These are phyloP conservation scores for Parapristionchus giblindavisi DNA, from an alignment of 2,888 invertebrate genomes.

Conservation along the genomic window DNA sequence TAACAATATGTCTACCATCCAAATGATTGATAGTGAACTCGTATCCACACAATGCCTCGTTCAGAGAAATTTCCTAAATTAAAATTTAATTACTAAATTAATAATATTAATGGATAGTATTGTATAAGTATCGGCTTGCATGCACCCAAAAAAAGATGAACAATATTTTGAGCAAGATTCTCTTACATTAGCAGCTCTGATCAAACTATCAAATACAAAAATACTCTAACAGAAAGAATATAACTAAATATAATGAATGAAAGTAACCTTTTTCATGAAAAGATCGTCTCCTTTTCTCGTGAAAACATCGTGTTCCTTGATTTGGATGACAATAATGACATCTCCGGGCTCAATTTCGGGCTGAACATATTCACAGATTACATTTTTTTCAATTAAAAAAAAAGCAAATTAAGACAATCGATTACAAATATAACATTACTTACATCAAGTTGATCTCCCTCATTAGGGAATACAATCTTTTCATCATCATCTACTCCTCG, in stretches of 20 bases:
- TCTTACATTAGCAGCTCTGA: too few species aligned
- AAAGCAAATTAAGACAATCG: not conserved
- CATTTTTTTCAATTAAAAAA: not conserved
- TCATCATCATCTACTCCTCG: slow-evolving; percentile 88
- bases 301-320: slow-evolving; percentile 83
- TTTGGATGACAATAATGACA: slow-evolving; percentile 85
- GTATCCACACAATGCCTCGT: slow-evolving; percentile 91
- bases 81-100: not conserved
- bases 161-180: too few species aligned
- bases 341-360: slow-evolving; percentile 87
- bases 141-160: too few species aligned
- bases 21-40: slow-evolving; percentile 85
- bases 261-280: slow-evolving; percentile 72
- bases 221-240: not conserved
- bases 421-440: slow-evolving; percentile 33
- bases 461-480: slow-evolving; percentile 85
- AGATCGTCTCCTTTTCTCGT: slow-evolving; percentile 80
- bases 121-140: too few species aligned
- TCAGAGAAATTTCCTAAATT: slow-evolving; percentile 76
- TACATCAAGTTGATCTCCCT: slow-evolving; percentile 83
- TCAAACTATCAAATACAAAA: not conserved
- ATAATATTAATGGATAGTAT: not conserved
- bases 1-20: slow-evolving; percentile 84
- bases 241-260: not conserved
- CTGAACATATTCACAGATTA: slow-evolving; percentile 71